phyloP scores from a whole-genome alignment of 2,113 vertebrate genomes.

The Eurypyga helias region DNA sequence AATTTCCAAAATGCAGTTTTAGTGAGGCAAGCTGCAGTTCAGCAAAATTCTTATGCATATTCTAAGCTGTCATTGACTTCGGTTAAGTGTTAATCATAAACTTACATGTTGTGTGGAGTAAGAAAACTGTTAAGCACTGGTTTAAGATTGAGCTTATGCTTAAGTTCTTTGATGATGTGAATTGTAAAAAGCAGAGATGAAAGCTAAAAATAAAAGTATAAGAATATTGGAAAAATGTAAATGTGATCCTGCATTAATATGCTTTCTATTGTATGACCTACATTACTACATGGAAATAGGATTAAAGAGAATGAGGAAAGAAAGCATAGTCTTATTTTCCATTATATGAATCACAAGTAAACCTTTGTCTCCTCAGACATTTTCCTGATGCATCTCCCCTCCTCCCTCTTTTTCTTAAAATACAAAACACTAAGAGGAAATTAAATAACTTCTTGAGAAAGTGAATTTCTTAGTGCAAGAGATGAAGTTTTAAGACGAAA shows the following conservation, averaged over 20 bases:
- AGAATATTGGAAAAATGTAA: background rate
- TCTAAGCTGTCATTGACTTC: background rate
- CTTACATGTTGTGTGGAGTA: background rate
- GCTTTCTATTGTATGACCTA: background rate
- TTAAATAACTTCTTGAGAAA: background rate
- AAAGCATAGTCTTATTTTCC: background rate
- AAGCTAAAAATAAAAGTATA: background rate
- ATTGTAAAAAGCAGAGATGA: background rate
- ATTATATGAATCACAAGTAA: background rate
- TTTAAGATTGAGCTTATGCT: background rate
- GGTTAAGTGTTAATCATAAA: background rate
- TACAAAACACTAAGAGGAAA: background rate
- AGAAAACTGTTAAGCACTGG: background rate
- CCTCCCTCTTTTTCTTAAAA: background rate
- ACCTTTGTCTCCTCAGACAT: background rate
- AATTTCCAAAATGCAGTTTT: background rate
- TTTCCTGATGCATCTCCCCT: background rate
- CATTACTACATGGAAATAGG: background rate
- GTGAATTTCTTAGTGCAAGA: background rate
- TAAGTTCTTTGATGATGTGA: background rate
- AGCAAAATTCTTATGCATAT: background rate
- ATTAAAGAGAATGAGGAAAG: background rate
- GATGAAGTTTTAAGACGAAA: background rate
- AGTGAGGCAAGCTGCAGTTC: background rate
- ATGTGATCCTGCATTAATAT: background rate